phyloP scores from a whole-genome alignment of 2,797 vertebrate genomes.

The Picus viridis region DNA sequence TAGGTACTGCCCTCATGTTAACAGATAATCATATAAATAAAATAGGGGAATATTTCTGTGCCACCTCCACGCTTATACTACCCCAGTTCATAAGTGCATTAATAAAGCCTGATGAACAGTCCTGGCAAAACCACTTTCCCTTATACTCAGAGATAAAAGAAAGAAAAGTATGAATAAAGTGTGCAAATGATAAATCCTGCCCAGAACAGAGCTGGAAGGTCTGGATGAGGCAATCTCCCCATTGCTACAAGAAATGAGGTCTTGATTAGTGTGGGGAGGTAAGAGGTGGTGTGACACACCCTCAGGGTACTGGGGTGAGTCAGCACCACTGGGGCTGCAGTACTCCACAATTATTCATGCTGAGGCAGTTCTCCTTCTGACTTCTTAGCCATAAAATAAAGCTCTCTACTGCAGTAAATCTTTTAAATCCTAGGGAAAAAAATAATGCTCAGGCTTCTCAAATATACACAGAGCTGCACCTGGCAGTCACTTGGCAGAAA shows the following conservation, averaged over 20 bases:
- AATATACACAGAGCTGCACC: not conserved
- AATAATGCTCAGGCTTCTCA: not conserved
- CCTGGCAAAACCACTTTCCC: not conserved
- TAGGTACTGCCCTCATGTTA: not conserved
- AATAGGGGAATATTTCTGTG: not conserved
- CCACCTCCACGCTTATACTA: not conserved
- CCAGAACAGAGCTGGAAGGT: not conserved
- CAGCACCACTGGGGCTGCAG: not conserved
- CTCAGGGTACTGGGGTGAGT: not conserved
- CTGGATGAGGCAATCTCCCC: not conserved
- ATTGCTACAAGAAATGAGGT: not conserved
- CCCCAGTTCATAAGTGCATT: not conserved
- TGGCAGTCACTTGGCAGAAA: not conserved
- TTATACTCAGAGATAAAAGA: not conserved
- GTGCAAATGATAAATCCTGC: not conserved
- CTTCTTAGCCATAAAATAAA: not conserved
- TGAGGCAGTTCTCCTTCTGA: not conserved
- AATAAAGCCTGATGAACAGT: not conserved
- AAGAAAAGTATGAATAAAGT: not conserved
- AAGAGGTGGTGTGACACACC: not conserved
- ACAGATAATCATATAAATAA: not conserved
- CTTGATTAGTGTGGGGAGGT: not conserved
- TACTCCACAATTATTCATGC: not conserved
- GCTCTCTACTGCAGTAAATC: slow-evolving; percentile 2
- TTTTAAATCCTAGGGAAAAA: not conserved